Evolutionary conservation across 2,888 invertebrate species (phyloP), one percentile per base, ranked within the genome.

Genomic region (Dioctria rufipes): DNA sequence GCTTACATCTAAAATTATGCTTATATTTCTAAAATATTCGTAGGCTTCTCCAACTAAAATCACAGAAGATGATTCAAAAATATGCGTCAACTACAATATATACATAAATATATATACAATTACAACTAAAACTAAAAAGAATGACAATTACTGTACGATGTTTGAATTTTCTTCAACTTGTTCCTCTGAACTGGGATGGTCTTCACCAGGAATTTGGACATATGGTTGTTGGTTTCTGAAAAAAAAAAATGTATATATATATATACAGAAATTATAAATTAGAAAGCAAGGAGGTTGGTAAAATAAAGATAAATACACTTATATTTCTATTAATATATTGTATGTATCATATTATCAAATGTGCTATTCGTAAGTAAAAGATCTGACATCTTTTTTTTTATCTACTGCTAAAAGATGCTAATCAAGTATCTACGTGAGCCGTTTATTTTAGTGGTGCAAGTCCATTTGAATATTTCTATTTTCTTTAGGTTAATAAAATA

Each of bases 171-270:
- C 67, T n/a, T n/a, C 25, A 67, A 3, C 6, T n/a, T 11, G 3
- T 37, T 67, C 46, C 5, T 49, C 25, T 49, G 25, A 43, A 67
- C 46, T 46, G 13, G 42, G 43, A 46, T 71, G 54, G n/a, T 71
- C 42, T 42, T 82, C 80, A 1, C 83, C 83, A 4, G 83, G 81
- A 25, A 83, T 83, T 1, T 43, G 25, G 79, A 82, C 83, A 43
- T 83, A 83, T 1, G 83, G 83, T 80, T 83, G 81, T 42, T 81
- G 78, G 46, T 83, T 81, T 71, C 83, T 83, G 58, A 5, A 80
- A 78, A 9, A 51, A 78, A 73, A 69, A 78, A 25, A 9, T n/a
- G n/a, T n/a, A n/a, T n/a, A n/a, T n/a, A n/a, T n/a, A n/a, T 25
- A 2, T 25, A 54, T 43, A 61, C n/a, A 11, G 6, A 5, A 3